Evolutionary conservation across 2,797 vertebrate genomes (phyloP).

Genomic region (Acestrorhynchus altus): DNA sequence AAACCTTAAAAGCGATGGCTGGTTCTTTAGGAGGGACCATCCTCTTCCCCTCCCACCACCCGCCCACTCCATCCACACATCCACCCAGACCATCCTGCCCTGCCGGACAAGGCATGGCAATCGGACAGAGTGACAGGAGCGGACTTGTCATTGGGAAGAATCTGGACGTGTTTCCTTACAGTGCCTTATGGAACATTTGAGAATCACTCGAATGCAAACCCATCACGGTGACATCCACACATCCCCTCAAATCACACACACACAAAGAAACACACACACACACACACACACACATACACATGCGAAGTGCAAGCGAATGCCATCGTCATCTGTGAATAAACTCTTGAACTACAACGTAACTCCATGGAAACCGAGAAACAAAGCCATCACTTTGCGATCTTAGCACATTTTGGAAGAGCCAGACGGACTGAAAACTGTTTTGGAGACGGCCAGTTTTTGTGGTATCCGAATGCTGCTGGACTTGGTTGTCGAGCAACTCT

Average conservation of each 20-base stretch:
- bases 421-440: constrained; percentile 67
- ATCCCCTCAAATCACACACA: constrained; percentile 88
- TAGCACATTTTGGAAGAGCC: constrained; percentile 90
- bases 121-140: constrained; percentile 92
- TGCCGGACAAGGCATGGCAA: constrained; percentile 83
- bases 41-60: constrained; percentile 73
- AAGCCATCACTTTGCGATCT: constrained; percentile 98
- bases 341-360: constrained; percentile 54
- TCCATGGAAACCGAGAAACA: constrained; percentile 78
- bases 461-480: constrained; percentile 35
- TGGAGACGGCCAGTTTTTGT: constrained; percentile 54
- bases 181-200: constrained; percentile 99
- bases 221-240: constrained; percentile 91
- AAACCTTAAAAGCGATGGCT: constrained; percentile 56
- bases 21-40: constrained; percentile 77
- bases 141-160: constrained; percentile 89
- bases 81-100: constrained; percentile 77
- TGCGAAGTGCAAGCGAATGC: constrained; percentile 67
- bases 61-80: constrained; percentile 66
- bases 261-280: too few relatives aligned
- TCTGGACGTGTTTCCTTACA: constrained; percentile 88
- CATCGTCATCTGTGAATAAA: constrained; percentile 66
- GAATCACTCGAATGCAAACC: constrained; percentile 96
- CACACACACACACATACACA: too few relatives aligned
- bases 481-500: constrained; percentile 56